These are phyloP conservation scores for Tyria jacobaeae DNA, from an alignment of 2,888 invertebrate genomes.

Conservation along the genomic window DNA sequence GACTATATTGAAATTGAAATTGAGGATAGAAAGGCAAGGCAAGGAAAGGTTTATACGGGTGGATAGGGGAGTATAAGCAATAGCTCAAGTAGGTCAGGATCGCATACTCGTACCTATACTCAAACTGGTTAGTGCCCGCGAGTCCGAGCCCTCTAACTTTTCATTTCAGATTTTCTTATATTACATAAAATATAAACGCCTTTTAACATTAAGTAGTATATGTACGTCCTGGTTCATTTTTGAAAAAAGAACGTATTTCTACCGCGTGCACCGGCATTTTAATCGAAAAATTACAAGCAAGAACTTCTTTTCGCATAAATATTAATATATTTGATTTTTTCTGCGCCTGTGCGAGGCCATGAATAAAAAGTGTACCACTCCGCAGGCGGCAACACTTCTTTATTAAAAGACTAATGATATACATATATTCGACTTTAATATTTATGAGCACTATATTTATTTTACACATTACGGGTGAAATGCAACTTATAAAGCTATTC, in stretches of 20 bases:
- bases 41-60: too few species aligned
- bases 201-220: not conserved
- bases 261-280: conserved; percentile 43
- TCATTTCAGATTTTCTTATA: not conserved
- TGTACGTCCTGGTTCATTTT: not conserved
- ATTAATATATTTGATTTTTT: conserved; percentile 46
- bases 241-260: conserved; percentile 14
- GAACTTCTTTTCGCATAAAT: conserved; percentile 35
- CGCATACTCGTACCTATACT: too few species aligned
- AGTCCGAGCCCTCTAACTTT: too few species aligned
- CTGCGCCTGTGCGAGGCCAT: conserved; percentile 26
- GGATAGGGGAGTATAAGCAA: too few species aligned
- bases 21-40: too few species aligned
- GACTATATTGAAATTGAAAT: too few species aligned
- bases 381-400: conserved; percentile 45
- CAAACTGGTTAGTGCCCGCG: too few species aligned
- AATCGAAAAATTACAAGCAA: conserved; percentile 44
- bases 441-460: conserved; percentile 48
- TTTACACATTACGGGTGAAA: conserved; percentile 33
- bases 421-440: conserved; percentile 36
- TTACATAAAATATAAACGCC: too few species aligned
- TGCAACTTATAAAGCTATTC: conserved; percentile 1
- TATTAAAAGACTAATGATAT: conserved; percentile 47
- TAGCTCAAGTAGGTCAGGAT: too few species aligned
- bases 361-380: conserved; percentile 42